phyloP scores from a whole-genome alignment of 2,888 invertebrate species.

The Philereme transversata region DNA sequence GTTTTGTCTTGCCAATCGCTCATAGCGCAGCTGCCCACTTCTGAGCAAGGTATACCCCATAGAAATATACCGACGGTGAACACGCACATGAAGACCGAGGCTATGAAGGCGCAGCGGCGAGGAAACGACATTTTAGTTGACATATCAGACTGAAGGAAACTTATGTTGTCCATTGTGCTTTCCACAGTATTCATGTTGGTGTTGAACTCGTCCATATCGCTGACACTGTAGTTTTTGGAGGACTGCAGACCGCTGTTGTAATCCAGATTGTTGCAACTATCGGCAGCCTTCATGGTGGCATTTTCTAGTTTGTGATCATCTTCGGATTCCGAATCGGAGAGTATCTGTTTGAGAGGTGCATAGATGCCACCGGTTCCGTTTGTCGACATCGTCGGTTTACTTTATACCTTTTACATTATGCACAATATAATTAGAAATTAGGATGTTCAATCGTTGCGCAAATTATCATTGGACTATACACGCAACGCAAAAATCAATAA shows the following conservation, averaged over 20 bases:
- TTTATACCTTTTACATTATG: constrained; percentile 23
- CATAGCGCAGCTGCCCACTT: constrained; percentile 86
- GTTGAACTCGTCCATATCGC: constrained; percentile 77
- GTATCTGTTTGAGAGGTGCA: constrained; percentile 89
- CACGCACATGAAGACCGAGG: constrained; percentile 88
- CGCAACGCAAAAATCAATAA: constrained; percentile 7
- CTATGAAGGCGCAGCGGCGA: constrained; percentile 87
- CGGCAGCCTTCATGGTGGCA: constrained; percentile 63
- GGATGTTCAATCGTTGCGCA: neutral
- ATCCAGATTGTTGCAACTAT: constrained; percentile 74
- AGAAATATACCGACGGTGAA: constrained; percentile 89
- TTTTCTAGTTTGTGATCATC: constrained; percentile 83
- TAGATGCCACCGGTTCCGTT: constrained; percentile 84
- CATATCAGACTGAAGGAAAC: constrained; percentile 74
- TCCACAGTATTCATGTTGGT: constrained; percentile 75
- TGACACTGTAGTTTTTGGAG: constrained; percentile 74
- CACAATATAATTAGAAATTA: neutral
- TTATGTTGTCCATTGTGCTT: constrained; percentile 78
- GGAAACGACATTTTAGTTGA: constrained; percentile 86
- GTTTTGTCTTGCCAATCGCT: constrained; percentile 83
- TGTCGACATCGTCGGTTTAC: constrained; percentile 62
- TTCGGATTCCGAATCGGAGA: constrained; percentile 91
- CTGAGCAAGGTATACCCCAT: constrained; percentile 90
- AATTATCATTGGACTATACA: too few relatives aligned
- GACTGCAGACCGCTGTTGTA: constrained; percentile 75